Percentiles rank a stretch among this genome's conserved stretches.
Conservation (phyloP, 2,113 vertebrate genomes). For the Pedionomus torquatus region DNA sequence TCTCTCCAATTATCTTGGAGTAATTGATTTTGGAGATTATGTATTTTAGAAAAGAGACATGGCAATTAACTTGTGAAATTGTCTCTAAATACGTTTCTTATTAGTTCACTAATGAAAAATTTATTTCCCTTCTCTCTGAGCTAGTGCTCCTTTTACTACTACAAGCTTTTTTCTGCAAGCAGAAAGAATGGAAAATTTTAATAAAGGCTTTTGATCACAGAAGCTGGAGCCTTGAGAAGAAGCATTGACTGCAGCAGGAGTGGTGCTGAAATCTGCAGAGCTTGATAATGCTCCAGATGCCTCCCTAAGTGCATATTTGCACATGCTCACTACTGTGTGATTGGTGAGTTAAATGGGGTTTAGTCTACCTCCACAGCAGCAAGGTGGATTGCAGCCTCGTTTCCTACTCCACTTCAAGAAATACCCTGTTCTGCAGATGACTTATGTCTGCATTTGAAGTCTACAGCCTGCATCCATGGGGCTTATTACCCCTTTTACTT, state of each 20-base stretch:
- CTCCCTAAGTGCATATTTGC: background rate
- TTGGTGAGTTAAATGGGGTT: background rate
- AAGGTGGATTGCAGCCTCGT: background rate
- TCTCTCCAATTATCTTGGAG: background rate
- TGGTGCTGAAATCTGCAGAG: background rate
- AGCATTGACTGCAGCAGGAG: background rate
- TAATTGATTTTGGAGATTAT: background rate
- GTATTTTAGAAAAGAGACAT: background rate
- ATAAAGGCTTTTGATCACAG: background rate
- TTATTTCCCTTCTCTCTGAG: conserved; percentile 34
- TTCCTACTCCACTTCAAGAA: background rate
- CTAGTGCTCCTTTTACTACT: background rate
- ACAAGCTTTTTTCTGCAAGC: background rate
- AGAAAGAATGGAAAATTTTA: conserved; percentile 12
- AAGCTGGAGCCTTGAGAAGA: conserved; percentile 3
- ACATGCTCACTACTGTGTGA: background rate
- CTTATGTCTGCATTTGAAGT: background rate
- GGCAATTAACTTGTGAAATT: background rate
- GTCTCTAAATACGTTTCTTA: background rate
- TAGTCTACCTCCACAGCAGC: background rate
- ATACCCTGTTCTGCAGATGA: background rate
- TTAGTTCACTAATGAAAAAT: background rate
- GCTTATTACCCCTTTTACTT: background rate
- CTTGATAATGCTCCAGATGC: background rate
- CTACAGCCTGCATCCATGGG: background rate